Evolutionary conservation across 35 echinoderm and acorn worm genomes (phyloP).

Genomic region (Chiridota heheva): DNA sequence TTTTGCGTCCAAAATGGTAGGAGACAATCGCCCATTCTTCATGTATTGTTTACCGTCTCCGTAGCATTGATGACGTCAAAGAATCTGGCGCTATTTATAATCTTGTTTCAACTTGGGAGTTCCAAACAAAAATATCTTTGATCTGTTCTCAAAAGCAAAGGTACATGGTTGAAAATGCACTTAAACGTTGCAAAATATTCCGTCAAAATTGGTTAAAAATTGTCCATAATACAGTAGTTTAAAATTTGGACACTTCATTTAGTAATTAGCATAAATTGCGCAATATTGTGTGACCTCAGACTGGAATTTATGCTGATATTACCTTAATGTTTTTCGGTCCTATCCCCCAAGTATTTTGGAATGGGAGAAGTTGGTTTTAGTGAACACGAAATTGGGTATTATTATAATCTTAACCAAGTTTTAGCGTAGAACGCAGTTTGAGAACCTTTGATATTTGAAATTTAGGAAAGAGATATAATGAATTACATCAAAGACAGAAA

Average conservation of each 20-base stretch:
- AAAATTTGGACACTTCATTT: neutral
- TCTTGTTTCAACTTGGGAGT: neutral
- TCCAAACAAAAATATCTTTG: neutral
- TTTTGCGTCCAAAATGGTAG: neutral
- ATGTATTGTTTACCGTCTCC: constrained; percentile 47
- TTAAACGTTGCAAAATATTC: neutral
- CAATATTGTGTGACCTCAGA: too few relatives aligned
- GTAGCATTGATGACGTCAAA: constrained; percentile 71
- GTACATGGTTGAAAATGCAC: neutral
- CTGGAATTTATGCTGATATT: too few relatives aligned
- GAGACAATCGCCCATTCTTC: neutral
- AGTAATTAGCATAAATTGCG: too few relatives aligned
- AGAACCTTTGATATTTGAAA: too few relatives aligned
- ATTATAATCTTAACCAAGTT: too few relatives aligned
- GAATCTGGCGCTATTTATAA: neutral
- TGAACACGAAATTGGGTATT: too few relatives aligned
- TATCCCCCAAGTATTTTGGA: too few relatives aligned
- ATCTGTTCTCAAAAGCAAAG: neutral
- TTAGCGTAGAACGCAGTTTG: too few relatives aligned
- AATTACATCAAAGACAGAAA: too few relatives aligned
- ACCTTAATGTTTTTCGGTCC: too few relatives aligned
- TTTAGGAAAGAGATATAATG: too few relatives aligned
- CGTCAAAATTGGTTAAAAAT: neutral
- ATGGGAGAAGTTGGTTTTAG: too few relatives aligned
- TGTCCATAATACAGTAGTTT: neutral